Evolutionary conservation across 2,797 vertebrate genomes (phyloP).

Genomic region (Esox masquinongy): DNA sequence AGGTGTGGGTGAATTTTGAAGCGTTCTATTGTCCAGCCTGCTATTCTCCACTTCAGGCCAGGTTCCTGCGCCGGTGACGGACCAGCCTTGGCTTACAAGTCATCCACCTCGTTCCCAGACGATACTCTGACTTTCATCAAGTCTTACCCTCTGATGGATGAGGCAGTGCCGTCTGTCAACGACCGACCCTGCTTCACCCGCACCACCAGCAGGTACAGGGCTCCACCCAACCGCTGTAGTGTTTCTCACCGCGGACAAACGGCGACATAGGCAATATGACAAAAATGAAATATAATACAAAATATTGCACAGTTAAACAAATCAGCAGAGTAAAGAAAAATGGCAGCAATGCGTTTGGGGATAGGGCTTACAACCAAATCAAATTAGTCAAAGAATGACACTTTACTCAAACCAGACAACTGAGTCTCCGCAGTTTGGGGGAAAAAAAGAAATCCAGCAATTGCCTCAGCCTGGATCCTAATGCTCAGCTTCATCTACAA

Average conservation of each 20-base stretch:
- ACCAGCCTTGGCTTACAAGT: slow-evolving; percentile 82
- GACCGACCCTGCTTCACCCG: slow-evolving; percentile 89
- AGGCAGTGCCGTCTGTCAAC: slow-evolving; percentile 82
- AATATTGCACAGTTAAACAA: neutral
- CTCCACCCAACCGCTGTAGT: neutral
- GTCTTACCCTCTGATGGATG: slow-evolving; percentile 92
- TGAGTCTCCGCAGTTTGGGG: neutral
- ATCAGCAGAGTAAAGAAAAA: neutral
- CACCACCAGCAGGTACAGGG: slow-evolving; percentile 86
- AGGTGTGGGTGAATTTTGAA: no score
- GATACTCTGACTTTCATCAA: slow-evolving; percentile 92
- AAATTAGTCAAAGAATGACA: neutral
- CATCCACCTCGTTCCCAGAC: slow-evolving; percentile 91
- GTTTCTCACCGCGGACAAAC: neutral
- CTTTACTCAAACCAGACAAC: neutral
- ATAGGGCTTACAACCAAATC: neutral
- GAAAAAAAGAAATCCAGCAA: neutral
- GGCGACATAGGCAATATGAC: neutral
- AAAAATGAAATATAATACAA: neutral
- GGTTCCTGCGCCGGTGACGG: slow-evolving; percentile 90
- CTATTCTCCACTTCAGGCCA: slow-evolving; percentile 71
- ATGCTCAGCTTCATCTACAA: neutral
- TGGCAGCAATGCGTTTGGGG: neutral
- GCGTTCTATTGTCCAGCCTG: no score
- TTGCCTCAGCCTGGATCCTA: neutral